Conservation (phyloP, 1,140 invertebrate species). For the Catajapyx aquilonaris region DNA sequence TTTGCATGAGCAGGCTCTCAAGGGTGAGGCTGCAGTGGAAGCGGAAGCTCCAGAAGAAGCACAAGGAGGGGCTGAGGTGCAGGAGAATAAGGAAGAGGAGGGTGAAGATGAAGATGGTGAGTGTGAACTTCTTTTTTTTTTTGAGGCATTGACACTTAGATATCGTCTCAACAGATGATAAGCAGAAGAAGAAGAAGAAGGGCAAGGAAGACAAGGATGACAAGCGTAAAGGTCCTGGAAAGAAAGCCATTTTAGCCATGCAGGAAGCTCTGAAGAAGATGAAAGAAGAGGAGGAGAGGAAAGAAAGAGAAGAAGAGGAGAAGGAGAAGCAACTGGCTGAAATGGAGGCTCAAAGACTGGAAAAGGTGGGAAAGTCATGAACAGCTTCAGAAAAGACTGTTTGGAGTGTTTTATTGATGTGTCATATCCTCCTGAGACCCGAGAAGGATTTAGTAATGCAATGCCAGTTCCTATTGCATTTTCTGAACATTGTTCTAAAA, state of each 20-base stretch:
- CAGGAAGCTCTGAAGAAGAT: slow-evolving; percentile 67
- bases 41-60: slow-evolving; percentile 17
- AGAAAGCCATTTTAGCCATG: slow-evolving; percentile 62
- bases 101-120: slow-evolving; percentile 16
- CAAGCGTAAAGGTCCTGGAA: slow-evolving; percentile 39
- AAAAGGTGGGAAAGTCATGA: too few species aligned
- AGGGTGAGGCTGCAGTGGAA: slow-evolving; percentile 18
- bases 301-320: slow-evolving; percentile 60
- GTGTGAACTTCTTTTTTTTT: too few species aligned
- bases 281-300: slow-evolving; percentile 73
- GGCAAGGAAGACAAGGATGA: slow-evolving; percentile 23
- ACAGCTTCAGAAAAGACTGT: too few species aligned
- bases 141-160: too few species aligned
- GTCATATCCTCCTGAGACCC: too few species aligned
- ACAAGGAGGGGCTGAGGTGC: slow-evolving; percentile 16
- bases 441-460: too few species aligned
- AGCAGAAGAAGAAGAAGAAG: slow-evolving; percentile 36
- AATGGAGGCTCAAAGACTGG: slow-evolving; percentile 42
- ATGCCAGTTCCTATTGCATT: too few species aligned
- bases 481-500: too few species aligned
- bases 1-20: slow-evolving; percentile 16
- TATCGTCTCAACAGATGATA: slow-evolving; percentile 24
- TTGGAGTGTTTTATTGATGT: too few species aligned
- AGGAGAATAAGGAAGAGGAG: slow-evolving; percentile 19
- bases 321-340: slow-evolving; percentile 47